phyloP scores from a whole-genome alignment of 2,113 vertebrate species.

The Porphyrio hochstetteri region DNA sequence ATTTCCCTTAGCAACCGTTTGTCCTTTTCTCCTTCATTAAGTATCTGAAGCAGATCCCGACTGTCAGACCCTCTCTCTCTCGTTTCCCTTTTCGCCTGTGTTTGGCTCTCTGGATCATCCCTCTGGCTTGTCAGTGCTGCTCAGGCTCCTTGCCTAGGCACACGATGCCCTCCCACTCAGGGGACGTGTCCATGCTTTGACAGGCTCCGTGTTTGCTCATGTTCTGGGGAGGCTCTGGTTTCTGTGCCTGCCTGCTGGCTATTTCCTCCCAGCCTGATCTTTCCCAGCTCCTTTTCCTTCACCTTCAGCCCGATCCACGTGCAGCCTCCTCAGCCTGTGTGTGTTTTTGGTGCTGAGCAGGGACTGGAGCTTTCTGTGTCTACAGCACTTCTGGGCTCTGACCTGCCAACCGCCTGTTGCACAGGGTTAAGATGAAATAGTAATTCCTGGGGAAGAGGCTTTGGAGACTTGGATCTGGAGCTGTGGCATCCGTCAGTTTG shows the following conservation, averaged over 20 bases:
- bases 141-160: background rate
- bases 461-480: background rate
- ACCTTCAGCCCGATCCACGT: background rate
- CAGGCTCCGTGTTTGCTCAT: background rate
- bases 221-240: background rate
- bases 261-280: background rate
- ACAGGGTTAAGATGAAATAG: background rate
- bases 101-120: background rate
- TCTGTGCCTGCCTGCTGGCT: background rate
- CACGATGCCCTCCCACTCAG: background rate
- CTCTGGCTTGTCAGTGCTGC: background rate
- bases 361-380: no score
- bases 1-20: constrained; percentile 39
- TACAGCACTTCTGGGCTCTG: background rate
- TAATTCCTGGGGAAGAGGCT: background rate
- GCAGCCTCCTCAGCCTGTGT: background rate
- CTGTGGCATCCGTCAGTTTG: background rate
- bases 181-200: background rate
- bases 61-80: background rate
- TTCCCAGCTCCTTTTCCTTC: background rate
- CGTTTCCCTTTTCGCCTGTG: background rate
- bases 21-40: constrained; percentile 35
- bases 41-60: background rate
- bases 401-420: background rate
- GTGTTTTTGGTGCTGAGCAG: background rate